These are phyloP conservation scores for Proctacanthus coquilletti DNA, from an alignment of 1,140 invertebrate genomes.

Conservation along the genomic window DNA sequence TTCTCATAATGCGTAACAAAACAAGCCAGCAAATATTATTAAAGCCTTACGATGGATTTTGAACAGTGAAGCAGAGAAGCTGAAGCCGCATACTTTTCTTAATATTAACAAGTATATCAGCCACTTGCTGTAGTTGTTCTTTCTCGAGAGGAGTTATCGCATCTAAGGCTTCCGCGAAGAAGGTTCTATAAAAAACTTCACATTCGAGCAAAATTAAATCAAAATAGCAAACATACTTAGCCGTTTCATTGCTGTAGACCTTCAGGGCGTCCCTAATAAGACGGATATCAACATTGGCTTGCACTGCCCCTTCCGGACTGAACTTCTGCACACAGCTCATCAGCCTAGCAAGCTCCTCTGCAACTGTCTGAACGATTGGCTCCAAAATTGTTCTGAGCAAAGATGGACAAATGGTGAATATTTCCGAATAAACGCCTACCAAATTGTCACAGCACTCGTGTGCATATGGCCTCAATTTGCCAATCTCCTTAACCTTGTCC, in stretches of 20 bases:
- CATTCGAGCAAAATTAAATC: not conserved
- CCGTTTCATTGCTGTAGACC: slow-evolving; percentile 26
- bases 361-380: slow-evolving; percentile 77
- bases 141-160: slow-evolving; percentile 23
- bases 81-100: slow-evolving; percentile 30
- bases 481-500: slow-evolving; percentile 55
- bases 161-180: slow-evolving; percentile 27
- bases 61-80: slow-evolving; percentile 26
- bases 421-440: slow-evolving; percentile 84
- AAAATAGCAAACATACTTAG: slow-evolving; percentile 14
- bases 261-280: slow-evolving; percentile 21
- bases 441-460: slow-evolving; percentile 87
- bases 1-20: too few species aligned
- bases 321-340: slow-evolving; percentile 51
- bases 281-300: slow-evolving; percentile 26
- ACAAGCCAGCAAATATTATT: too few species aligned
- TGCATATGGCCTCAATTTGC: slow-evolving; percentile 72
- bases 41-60: too few species aligned
- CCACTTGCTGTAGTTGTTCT: slow-evolving; percentile 22
- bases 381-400: slow-evolving; percentile 60
- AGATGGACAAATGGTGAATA: slow-evolving; percentile 55
- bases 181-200: slow-evolving; percentile 18
- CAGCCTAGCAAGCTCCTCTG: slow-evolving; percentile 76
- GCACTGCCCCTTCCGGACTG: slow-evolving; percentile 24
- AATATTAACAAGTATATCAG: slow-evolving; percentile 24